Conservation (phyloP, 1,140 invertebrate genomes). For the Lethocerus indicus region DNA sequence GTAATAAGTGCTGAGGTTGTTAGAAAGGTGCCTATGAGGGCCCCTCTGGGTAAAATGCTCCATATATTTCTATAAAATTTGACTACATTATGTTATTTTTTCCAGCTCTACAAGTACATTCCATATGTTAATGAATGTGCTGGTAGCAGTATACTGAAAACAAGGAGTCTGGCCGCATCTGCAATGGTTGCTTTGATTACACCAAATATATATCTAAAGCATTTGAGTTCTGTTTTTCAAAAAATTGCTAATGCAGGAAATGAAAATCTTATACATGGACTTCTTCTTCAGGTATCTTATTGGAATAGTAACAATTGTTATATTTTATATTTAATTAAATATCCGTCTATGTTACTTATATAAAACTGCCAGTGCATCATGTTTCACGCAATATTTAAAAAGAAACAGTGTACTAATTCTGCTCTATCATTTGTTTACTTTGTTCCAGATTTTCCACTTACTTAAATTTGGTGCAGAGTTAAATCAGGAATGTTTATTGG, state of each 20-base stretch:
- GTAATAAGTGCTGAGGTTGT: no score
- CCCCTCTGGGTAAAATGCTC: no score
- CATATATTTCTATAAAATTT: no score
- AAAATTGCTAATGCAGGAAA: conserved; percentile 17
- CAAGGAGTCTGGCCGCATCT: conserved; percentile 24
- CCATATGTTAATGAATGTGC: conserved; percentile 23
- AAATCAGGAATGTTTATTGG: no score
- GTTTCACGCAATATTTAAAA: background rate
- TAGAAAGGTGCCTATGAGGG: no score
- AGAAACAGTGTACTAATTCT: background rate
- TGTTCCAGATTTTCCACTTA: background rate
- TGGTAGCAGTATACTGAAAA: conserved; percentile 21
- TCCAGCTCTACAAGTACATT: conserved; percentile 23
- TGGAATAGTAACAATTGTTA: no score
- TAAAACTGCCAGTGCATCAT: background rate
- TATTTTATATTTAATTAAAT: no score
- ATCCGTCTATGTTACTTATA: background rate
- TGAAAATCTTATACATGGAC: conserved; percentile 28
- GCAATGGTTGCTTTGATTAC: conserved; percentile 25
- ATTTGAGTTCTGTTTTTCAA: conserved; percentile 21
- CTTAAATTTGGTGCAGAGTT: no score
- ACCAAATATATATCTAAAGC: conserved; percentile 22
- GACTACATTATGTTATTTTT: conserved; percentile 1
- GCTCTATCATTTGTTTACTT: no score
- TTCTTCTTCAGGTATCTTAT: conserved; percentile 25